Evolutionary conservation across 1,140 invertebrate species (phyloP), one percentile per base, ranked within the genome.

Genomic region (Drosophila novamexicana): DNA sequence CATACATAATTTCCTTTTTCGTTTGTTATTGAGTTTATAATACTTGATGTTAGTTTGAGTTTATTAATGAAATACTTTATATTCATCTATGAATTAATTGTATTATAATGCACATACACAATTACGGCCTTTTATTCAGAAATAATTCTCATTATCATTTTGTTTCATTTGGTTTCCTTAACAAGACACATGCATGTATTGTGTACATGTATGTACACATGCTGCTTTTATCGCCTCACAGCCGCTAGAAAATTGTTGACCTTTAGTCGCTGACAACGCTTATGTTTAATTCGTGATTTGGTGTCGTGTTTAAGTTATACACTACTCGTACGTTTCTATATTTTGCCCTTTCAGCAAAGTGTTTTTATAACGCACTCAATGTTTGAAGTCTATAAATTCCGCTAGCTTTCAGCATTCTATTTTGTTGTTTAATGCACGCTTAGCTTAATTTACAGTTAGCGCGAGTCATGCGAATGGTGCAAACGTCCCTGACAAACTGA

Each of bases 141-240:
- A 29, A 29, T 5, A 5, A 29, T 29, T 34, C 40, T 54, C 40
- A 47, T 64, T 64, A 40, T 69, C 58, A 63, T 22, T 49, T 18
- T 39, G 36, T 36, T 57, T 62, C 22, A 64, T 5, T 66, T 49
- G 42, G 49, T 81, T 52, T 52, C n/a, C 47, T 12, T 1, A 34
- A 18, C 52, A 64, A 18, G 16, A 36, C 53, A 47, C 42, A 34
- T 32, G 32, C 39, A 58, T 57, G 22, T 59, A 0, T 29, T 77
- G 36, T 72, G 34, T 45, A 44, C 16, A 18, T 18, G 18, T 18
- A 59, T 69, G 57, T 65, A 64, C 44, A 66, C 61, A 68, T 64
- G 64, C 70, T 47, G 66, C 67, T 75, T 82, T 88, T 90, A 88
- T 88, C 83, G 77, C 85, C 70, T 16, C 16, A 56, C 54, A 59